Evolutionary conservation across 2,888 invertebrate species (phyloP).

Genomic region (Shargacucullia verbasci): DNA sequence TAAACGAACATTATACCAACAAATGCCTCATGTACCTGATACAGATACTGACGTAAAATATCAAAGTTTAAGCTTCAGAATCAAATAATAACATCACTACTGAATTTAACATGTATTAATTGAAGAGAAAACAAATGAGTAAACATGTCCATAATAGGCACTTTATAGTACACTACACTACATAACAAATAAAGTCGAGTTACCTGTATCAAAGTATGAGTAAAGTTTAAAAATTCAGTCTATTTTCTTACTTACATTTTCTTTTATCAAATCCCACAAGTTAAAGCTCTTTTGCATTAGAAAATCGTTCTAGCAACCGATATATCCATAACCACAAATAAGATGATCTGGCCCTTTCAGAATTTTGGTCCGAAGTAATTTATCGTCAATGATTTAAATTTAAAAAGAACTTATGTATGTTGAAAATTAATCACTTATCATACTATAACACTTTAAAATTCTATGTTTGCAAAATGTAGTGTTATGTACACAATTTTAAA

Average conservation of each 20-base stretch:
- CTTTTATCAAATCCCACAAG: constrained; percentile 79
- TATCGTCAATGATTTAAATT: constrained; percentile 49
- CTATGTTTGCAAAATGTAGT: constrained; percentile 67
- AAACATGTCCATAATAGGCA: constrained; percentile 64
- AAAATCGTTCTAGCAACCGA: constrained; percentile 74
- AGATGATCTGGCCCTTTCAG: constrained; percentile 70
- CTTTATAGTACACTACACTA: constrained; percentile 69
- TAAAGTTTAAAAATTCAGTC: constrained; percentile 85
- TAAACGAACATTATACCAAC: constrained; percentile 67
- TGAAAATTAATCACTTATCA: constrained; percentile 60
- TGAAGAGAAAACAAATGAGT: constrained; percentile 41
- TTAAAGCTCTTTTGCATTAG: constrained; percentile 84
- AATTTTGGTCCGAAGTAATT: constrained; percentile 77
- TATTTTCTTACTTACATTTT: constrained; percentile 76
- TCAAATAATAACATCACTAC: constrained; percentile 32
- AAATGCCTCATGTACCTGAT: constrained; percentile 75
- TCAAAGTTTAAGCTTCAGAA: constrained; percentile 32
- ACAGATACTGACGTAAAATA: constrained; percentile 73
- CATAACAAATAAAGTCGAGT: constrained; percentile 76
- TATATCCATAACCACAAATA: constrained; percentile 67
- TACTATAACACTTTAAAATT: constrained; percentile 63
- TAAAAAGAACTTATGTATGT: constrained; percentile 54
- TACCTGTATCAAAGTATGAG: constrained; percentile 85
- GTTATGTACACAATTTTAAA: constrained; percentile 76
- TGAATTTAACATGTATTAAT: constrained; percentile 19